These are phyloP conservation scores for Pampus argenteus DNA, from an alignment of 2,797 vertebrate species.

Conservation along the genomic window DNA sequence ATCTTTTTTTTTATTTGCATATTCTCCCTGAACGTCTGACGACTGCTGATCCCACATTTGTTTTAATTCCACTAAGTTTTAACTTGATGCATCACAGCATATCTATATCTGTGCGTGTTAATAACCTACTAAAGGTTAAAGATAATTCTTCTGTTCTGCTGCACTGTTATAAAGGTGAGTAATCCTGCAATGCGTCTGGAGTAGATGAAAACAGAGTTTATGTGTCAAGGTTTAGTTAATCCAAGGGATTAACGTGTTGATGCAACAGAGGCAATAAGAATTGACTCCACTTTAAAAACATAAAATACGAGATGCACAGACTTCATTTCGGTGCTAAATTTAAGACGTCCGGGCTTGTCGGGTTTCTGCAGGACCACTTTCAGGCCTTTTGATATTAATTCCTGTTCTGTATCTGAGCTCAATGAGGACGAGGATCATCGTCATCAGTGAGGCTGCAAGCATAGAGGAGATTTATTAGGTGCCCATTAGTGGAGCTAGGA, in stretches of 20 bases:
- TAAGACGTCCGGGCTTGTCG: slow-evolving; percentile 26
- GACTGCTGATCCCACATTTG: background rate
- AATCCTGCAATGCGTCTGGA: slow-evolving; percentile 20
- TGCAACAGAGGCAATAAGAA: slow-evolving; percentile 25
- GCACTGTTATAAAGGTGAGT: background rate
- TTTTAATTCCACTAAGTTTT: background rate
- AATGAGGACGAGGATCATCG: slow-evolving; percentile 34
- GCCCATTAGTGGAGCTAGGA: slow-evolving; percentile 35
- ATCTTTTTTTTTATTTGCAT: too few species aligned
- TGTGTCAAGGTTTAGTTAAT: slow-evolving; percentile 26
- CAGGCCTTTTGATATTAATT: slow-evolving; percentile 35
- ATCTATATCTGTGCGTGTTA: background rate
- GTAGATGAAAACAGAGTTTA: slow-evolving; percentile 30
- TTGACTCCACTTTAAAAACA: slow-evolving; percentile 21
- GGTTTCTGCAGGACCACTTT: slow-evolving; percentile 37
- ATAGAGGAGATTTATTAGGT: slow-evolving; percentile 66
- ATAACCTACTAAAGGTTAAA: background rate
- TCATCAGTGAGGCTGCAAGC: slow-evolving; percentile 21
- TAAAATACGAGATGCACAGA: too few species aligned
- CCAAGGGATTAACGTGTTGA: slow-evolving; percentile 45
- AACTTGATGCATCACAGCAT: background rate
- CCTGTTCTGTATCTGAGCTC: slow-evolving; percentile 11
- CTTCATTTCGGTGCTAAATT: slow-evolving; percentile 6
- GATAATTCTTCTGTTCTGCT: background rate
- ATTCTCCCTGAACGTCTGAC: background rate